Evolutionary conservation across 2,888 invertebrate species (phyloP).

Genomic region (Ophraella communa): DNA sequence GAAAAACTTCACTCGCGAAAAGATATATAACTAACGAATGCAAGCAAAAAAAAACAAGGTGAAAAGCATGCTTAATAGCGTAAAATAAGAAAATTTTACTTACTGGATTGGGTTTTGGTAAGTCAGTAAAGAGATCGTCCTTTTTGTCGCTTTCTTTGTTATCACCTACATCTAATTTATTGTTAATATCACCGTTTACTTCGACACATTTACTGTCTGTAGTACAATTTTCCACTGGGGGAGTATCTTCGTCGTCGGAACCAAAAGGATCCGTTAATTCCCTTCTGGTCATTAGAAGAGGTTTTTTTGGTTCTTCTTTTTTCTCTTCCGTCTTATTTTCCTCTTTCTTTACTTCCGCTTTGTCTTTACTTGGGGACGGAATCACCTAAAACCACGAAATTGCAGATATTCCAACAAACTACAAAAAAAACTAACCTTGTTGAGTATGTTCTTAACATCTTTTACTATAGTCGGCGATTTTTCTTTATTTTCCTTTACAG

Average conservation of each 20-base stretch:
- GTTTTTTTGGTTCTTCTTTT: slow-evolving; percentile 51
- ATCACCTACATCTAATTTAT: slow-evolving; percentile 35
- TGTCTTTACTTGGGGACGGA: slow-evolving; percentile 77
- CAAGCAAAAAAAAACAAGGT: background rate
- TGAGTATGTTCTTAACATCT: slow-evolving; percentile 74
- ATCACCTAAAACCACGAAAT: slow-evolving; percentile 64
- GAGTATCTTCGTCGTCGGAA: slow-evolving; percentile 79
- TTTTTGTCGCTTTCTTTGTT: slow-evolving; percentile 24
- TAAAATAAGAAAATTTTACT: slow-evolving; percentile 37
- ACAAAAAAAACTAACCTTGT: slow-evolving; percentile 54
- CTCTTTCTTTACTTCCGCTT: slow-evolving; percentile 53
- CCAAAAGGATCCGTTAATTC: slow-evolving; percentile 90
- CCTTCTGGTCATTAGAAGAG: slow-evolving; percentile 79
- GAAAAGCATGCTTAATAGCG: background rate
- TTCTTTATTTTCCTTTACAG: slow-evolving; percentile 54
- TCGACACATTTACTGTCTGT: slow-evolving; percentile 43
- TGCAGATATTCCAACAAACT: slow-evolving; percentile 39
- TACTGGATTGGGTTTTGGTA: slow-evolving; percentile 57
- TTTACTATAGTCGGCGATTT: slow-evolving; percentile 69
- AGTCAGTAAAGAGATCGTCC: slow-evolving; percentile 48
- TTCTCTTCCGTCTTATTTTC: slow-evolving; percentile 45
- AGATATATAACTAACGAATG: background rate
- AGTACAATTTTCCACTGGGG: slow-evolving; percentile 37
- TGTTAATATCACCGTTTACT: slow-evolving; percentile 46
- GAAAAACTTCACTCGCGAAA: no score